A percentile compares a stretch with the other conserved stretches of the same genome.
Evolutionary conservation across 2,888 invertebrate species (phyloP).

Genomic region (Plebejus melissa): DNA sequence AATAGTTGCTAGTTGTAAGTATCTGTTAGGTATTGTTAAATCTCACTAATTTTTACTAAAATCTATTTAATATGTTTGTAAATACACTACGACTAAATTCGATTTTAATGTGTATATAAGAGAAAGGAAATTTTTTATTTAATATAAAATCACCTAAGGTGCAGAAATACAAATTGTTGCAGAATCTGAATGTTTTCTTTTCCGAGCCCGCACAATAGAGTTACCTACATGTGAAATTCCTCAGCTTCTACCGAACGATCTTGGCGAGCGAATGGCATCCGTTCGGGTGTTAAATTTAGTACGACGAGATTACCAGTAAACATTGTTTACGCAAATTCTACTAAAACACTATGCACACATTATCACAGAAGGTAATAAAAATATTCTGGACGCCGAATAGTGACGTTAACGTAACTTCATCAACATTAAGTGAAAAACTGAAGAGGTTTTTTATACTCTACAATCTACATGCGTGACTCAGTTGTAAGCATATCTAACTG

Average conservation of each 20-base stretch:
- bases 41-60: slow-evolving; percentile 79
- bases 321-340: slow-evolving; percentile 37
- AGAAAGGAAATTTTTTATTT: slow-evolving; percentile 72
- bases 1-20: slow-evolving; percentile 61
- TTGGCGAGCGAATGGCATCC: slow-evolving; percentile 44
- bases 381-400: neutral
- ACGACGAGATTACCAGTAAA: slow-evolving; percentile 44
- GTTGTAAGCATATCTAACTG: too few species aligned
- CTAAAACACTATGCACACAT: slow-evolving; percentile 27
- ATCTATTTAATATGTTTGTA: slow-evolving; percentile 80
- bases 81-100: slow-evolving; percentile 79
- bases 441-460: neutral
- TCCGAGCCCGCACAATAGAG: slow-evolving; percentile 35
- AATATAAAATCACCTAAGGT: slow-evolving; percentile 75
- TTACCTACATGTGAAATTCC: slow-evolving; percentile 31
- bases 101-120: slow-evolving; percentile 79
- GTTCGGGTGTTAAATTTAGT: slow-evolving; percentile 46
- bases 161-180: slow-evolving; percentile 77
- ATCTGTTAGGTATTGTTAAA: slow-evolving; percentile 68
- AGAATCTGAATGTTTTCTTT: slow-evolving; percentile 59
- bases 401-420: neutral
- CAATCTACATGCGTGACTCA: too few species aligned
- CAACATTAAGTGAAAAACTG: neutral
- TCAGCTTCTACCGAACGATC: slow-evolving; percentile 36
- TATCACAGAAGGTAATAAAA: slow-evolving; percentile 14